phyloP scores from a whole-genome alignment of 2,797 vertebrate species.

The Lindbergichthys nudifrons region DNA sequence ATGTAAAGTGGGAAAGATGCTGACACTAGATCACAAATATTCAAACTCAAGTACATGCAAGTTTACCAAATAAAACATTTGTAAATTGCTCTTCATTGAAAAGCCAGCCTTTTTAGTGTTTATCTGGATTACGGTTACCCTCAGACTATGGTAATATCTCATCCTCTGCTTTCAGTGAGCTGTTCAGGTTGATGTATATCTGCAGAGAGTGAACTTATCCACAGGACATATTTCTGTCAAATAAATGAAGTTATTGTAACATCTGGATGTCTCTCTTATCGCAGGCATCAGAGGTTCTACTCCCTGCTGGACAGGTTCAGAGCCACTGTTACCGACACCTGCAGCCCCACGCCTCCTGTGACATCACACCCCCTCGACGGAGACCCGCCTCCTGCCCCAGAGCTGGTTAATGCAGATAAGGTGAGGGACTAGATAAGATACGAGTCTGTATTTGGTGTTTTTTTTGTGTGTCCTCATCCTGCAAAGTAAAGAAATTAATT shows the following conservation, averaged over 20 bases:
- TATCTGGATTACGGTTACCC: not conserved
- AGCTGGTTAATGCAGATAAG: slow-evolving; percentile 90
- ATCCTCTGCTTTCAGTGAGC: not conserved
- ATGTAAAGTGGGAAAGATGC: too few species aligned
- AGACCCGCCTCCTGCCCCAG: slow-evolving; percentile 87
- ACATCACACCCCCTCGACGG: slow-evolving; percentile 95
- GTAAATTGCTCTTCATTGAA: not conserved
- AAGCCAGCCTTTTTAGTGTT: not conserved
- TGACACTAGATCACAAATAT: not conserved
- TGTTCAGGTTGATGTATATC: not conserved
- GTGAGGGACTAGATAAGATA: slow-evolving; percentile 72
- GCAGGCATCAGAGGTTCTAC: slow-evolving; percentile 97
- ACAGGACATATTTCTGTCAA: slow-evolving; percentile 2
- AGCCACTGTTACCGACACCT: slow-evolving; percentile 88
- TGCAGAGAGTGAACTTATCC: not conserved
- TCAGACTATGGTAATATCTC: not conserved
- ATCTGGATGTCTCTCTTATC: slow-evolving; percentile 23
- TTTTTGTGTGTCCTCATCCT: not conserved
- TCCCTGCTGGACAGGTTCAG: slow-evolving; percentile 98
- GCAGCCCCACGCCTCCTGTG: slow-evolving; percentile 87
- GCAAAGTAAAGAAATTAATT: not conserved
- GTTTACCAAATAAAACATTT: not conserved
- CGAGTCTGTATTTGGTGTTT: not conserved
- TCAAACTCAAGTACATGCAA: not conserved
- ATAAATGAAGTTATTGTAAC: not conserved